Evolutionary conservation across 2,113 vertebrate genomes (phyloP).

Genomic region (Sebastes fasciatus): DNA sequence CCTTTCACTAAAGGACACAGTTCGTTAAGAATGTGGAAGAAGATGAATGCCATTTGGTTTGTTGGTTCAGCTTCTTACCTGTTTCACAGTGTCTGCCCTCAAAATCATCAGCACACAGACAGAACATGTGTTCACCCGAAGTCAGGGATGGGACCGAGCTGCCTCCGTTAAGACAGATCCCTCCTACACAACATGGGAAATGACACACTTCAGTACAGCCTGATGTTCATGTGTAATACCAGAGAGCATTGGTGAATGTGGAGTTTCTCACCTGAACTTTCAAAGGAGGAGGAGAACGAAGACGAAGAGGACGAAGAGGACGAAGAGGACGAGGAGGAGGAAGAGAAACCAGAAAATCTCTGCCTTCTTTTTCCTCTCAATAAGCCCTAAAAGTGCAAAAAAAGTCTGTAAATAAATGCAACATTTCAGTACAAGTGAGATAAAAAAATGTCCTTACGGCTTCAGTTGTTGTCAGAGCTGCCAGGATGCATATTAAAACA

Average conservation of each 20-base stretch:
- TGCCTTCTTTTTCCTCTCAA: background rate
- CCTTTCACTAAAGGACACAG: slow-evolving; percentile 19
- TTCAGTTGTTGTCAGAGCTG: background rate
- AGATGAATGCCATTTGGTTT: background rate
- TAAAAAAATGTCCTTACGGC: slow-evolving; percentile 36
- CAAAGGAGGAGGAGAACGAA: background rate
- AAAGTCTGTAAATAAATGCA: background rate
- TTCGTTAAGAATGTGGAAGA: too few relatives aligned
- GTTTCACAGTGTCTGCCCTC: slow-evolving; percentile 72
- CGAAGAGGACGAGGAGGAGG: background rate
- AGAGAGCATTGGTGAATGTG: background rate
- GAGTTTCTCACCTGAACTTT: slow-evolving; percentile 54
- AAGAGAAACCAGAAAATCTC: background rate
- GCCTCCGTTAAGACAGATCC: slow-evolving; percentile 73
- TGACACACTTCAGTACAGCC: fast-evolving
- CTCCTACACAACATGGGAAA: slow-evolving; percentile 1
- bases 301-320: slow-evolving; percentile 13
- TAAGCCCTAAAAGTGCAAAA: slow-evolving; percentile 40
- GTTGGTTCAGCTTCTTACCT: slow-evolving; percentile 37
- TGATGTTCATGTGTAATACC: fast-evolving
- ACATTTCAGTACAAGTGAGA: too few relatives aligned
- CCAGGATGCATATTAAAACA: slow-evolving; percentile 23
- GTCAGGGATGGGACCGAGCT: slow-evolving; percentile 32
- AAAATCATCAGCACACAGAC: slow-evolving; percentile 68
- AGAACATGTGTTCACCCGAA: slow-evolving; percentile 57